These are phyloP conservation scores for Drosophila phalerata DNA, from an alignment of 2,888 invertebrate genomes.

Conservation along the genomic window DNA sequence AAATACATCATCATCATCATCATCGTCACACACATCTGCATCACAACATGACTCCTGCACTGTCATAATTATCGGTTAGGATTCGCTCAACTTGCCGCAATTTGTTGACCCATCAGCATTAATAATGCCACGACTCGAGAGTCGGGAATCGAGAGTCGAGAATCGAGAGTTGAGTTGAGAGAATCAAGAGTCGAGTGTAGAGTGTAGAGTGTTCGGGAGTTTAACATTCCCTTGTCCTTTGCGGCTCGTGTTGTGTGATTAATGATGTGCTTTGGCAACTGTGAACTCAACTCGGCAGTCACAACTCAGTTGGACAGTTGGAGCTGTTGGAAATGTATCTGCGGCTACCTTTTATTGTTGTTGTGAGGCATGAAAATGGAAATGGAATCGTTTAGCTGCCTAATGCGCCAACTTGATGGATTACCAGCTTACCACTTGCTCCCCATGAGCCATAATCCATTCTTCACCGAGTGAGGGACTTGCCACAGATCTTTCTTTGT, in stretches of 20 bases:
- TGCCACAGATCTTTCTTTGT: conserved; percentile 1
- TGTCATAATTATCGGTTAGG: conserved; percentile 84
- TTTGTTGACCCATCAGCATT: conserved; percentile 78
- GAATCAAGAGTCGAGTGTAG: conserved; percentile 5
- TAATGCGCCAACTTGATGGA: conserved; percentile 81
- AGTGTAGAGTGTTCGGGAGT: conserved; percentile 17
- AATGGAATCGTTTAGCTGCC: conserved; percentile 83
- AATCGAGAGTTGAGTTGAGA: not conserved
- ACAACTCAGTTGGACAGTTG: conserved; percentile 64
- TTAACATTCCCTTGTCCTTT: conserved; percentile 54
- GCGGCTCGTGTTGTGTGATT: conserved; percentile 85
- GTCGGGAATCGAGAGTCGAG: not conserved
- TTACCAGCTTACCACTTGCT: conserved; percentile 54
- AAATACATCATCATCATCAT: conserved; percentile 59
- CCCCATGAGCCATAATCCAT: conserved; percentile 7
- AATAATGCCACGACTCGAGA: conserved; percentile 44
- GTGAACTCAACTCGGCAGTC: conserved; percentile 16
- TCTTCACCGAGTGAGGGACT: not conserved
- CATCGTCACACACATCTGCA: conserved; percentile 59
- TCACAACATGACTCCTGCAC: conserved; percentile 80
- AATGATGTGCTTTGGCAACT: conserved; percentile 68
- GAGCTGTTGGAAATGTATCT: conserved; percentile 73
- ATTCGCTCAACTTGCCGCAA: conserved; percentile 77
- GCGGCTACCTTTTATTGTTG: conserved; percentile 69
- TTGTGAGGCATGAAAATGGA: conserved; percentile 76